Base-by-base conservation (phyloP, 1,140 invertebrate species). In the Heliconius congener region DNA sequence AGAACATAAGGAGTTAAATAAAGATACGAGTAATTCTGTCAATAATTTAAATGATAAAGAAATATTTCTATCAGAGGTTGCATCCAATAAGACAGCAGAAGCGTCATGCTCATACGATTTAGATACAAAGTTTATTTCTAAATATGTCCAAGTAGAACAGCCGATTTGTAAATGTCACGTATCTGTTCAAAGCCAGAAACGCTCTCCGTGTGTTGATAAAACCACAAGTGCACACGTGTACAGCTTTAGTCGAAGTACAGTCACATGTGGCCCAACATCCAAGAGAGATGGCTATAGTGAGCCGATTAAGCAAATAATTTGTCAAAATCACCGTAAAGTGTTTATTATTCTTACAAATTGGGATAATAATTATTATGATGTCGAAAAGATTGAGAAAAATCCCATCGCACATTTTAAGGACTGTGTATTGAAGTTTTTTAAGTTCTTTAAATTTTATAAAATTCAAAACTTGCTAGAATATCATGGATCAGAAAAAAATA, bases 261-360 rank as follows among this genome's bases (percentile, higher is more conserved):
- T 39, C 50, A 79, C 77, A 27, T 23, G 60, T 34, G 3, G 18
- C 3, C 27, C 11, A 27, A 39, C 34, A 27, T 11, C 39, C 6
- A 81, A 46, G 60, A 76, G 52, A 39, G 74, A 81, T 72, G 73
- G 55, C 5, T 42, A 57, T 71, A 83, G 72, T 27, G 80, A 81
- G 27, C 71, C 82, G 9, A 72, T 78, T 13, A 52, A 70, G 55
- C 70, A 77, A 34, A 73, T 74, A 73, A 23, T 80, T 5, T 83
- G 82, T 39, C 30, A 42, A 39, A 34, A 79, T 39, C 82, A 83
- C 46, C 52, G 39, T 19, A 27, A 81, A 34, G 78, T 83, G 30
- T 74, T 83, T 55, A 52, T 42, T 2, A 71, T 77, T 27, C 76
- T 83, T 39, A 23, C 78, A 55, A 76, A 83, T 71, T 83, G 82